phyloP scores from a whole-genome alignment of 2,888 invertebrate genomes.

The Lithophane socia region DNA sequence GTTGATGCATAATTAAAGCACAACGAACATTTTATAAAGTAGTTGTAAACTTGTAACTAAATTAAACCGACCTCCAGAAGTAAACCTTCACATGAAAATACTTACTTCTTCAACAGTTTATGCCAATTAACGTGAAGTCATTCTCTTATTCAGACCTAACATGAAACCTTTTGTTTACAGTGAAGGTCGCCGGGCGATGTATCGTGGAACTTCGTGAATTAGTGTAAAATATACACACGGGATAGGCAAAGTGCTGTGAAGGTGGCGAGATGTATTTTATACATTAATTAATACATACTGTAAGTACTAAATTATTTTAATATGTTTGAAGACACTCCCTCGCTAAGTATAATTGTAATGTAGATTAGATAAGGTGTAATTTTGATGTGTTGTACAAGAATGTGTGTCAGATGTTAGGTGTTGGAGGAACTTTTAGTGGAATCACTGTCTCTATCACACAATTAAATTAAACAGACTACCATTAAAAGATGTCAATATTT shows the following conservation, averaged over 20 bases:
- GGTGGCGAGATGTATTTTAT: conserved; percentile 85
- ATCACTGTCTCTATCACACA: conserved; percentile 33
- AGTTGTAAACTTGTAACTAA: background rate
- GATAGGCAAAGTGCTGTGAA: conserved; percentile 84
- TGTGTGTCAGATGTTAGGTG: conserved; percentile 79
- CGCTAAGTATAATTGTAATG: conserved; percentile 83
- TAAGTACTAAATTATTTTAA: conserved; percentile 90
- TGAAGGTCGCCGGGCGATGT: conserved; percentile 68
- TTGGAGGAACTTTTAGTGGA: conserved; percentile 80
- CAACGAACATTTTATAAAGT: background rate
- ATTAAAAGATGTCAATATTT: conserved; percentile 17
- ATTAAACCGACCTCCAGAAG: background rate
- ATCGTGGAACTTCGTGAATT: conserved; percentile 60
- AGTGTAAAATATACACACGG: conserved; percentile 76
- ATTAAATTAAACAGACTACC: background rate
- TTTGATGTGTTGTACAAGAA: conserved; percentile 82
- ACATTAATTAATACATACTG: conserved; percentile 80
- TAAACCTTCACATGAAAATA: background rate
- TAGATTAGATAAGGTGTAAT: conserved; percentile 79
- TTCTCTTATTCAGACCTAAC: conserved; percentile 19
- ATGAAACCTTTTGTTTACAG: conserved; percentile 74
- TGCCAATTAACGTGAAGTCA: conserved; percentile 13
- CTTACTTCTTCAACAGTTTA: background rate
- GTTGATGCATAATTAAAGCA: background rate
- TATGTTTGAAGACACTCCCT: conserved; percentile 87